Evolutionary conservation across 2,888 invertebrate species (phyloP).

Genomic region (Blomia tropicalis): DNA sequence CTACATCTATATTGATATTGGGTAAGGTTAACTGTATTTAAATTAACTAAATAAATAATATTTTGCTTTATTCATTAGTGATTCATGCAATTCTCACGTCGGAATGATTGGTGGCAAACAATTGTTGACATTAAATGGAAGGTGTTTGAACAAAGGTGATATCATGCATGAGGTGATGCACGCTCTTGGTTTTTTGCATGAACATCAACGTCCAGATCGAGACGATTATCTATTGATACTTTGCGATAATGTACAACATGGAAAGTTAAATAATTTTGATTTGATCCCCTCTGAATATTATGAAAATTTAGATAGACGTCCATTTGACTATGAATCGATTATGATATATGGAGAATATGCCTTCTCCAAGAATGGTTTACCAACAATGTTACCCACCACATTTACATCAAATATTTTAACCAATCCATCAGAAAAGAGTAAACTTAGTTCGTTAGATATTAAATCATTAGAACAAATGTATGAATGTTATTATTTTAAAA

Average conservation of each 20-base stretch:
- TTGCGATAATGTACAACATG: background rate
- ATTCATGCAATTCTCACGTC: background rate
- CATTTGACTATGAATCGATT: background rate
- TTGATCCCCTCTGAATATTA: background rate
- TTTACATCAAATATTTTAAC: too few species aligned
- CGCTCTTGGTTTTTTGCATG: background rate
- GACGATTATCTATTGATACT: background rate
- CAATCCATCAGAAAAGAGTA: too few species aligned
- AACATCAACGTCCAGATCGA: background rate
- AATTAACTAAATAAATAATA: background rate
- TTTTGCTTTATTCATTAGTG: background rate
- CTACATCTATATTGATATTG: background rate
- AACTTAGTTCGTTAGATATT: too few species aligned
- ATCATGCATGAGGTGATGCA: background rate
- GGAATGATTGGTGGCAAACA: background rate
- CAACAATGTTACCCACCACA: background rate
- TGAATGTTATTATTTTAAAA: too few species aligned
- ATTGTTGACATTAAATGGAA: background rate
- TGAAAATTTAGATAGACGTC: background rate
- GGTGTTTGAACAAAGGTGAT: background rate
- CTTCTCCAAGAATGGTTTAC: background rate
- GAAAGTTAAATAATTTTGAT: background rate
- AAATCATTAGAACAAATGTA: too few species aligned
- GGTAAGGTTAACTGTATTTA: background rate
- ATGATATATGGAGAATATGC: background rate